Evolutionary conservation across 2,797 vertebrate genomes (phyloP), one percentile per base, ranked within the genome.

Genomic region (Odontamblyopus lacepedii): DNA sequence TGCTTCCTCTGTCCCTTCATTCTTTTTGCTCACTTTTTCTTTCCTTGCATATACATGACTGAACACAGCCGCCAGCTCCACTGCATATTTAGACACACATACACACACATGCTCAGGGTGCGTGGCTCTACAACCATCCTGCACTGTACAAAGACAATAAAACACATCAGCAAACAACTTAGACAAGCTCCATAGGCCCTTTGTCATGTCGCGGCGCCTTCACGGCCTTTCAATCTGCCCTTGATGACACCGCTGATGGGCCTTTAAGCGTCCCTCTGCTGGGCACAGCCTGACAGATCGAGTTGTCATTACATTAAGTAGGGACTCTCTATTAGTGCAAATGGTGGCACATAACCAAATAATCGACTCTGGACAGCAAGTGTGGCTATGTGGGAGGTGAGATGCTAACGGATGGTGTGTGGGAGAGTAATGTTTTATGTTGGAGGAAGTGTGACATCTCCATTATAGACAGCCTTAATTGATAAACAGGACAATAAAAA

Each of bases 381-480:
- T 89, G 87, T 89, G 89, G 88, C 80, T 91, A 87, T 82, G 91
- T 92, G 89, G 91, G 91, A 92, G 89, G 91, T 91, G 91, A 84
- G 91, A 92, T 90, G 85, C 81, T 84, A 83, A 72, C 91, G 90
- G 91, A 90, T 92, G 91, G 91, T 86, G 90, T 90, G 91, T 92
- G 89, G 91, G 90, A 92, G 91, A 89, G 89, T 87, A 88, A 92
- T 91, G 88, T 90, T 92, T 91, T 88, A 89, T 88, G 81, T 87
- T 83, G 87, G 83, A 89, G 86, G 85, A 90, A 90, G 88, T 92
- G 91, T 89, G 88, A 92, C 79, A 79, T 87, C 84, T 83, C 89
- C 85, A 88, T 92, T 86, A 89, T 86, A 89, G 88, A 91, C 86
- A 76, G 51, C 74, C 83, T 81, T 92, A 91, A 92, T 92, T 92